phyloP scores from a whole-genome alignment of 2,888 invertebrate genomes.

The Drosophila tripunctata region DNA sequence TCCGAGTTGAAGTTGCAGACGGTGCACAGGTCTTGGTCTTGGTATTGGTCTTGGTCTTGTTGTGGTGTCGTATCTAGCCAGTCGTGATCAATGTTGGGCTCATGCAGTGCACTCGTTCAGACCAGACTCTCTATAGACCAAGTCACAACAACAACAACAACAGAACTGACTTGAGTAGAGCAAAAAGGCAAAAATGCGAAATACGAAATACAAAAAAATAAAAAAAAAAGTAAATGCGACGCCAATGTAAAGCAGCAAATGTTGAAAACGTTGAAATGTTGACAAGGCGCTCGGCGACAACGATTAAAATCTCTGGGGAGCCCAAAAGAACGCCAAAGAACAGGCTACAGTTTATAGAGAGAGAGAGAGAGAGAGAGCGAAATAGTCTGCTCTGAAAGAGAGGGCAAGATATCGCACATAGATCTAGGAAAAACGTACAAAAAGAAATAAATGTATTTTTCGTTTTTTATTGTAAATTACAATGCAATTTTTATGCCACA shows the following conservation, averaged over 20 bases:
- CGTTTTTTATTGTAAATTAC: slow-evolving; percentile 71
- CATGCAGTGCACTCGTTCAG: slow-evolving; percentile 36
- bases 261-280: slow-evolving; percentile 65
- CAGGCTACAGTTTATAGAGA: slow-evolving; percentile 19
- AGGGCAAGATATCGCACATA: slow-evolving; percentile 27
- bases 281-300: slow-evolving; percentile 78
- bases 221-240: slow-evolving; percentile 56
- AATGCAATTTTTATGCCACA: slow-evolving; percentile 77
- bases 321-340: slow-evolving; percentile 52
- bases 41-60: slow-evolving; percentile 20
- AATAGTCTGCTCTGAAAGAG: slow-evolving; percentile 12
- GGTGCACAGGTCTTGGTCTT: slow-evolving; percentile 32
- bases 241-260: slow-evolving; percentile 78
- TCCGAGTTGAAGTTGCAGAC: slow-evolving; percentile 9
- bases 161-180: slow-evolving; percentile 9
- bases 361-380: slow-evolving; percentile 14
- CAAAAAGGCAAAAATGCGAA: not conserved
- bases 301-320: slow-evolving; percentile 79
- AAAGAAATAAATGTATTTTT: slow-evolving; percentile 18
- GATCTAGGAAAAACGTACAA: slow-evolving; percentile 30
- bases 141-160: too few relatives aligned
- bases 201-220: not conserved
- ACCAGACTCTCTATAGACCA: slow-evolving; percentile 11
- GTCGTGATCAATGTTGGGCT: slow-evolving; percentile 75
- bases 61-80: slow-evolving; percentile 64